Conservation (phyloP, 2,888 invertebrate species). For the Ormia ochracea region DNA sequence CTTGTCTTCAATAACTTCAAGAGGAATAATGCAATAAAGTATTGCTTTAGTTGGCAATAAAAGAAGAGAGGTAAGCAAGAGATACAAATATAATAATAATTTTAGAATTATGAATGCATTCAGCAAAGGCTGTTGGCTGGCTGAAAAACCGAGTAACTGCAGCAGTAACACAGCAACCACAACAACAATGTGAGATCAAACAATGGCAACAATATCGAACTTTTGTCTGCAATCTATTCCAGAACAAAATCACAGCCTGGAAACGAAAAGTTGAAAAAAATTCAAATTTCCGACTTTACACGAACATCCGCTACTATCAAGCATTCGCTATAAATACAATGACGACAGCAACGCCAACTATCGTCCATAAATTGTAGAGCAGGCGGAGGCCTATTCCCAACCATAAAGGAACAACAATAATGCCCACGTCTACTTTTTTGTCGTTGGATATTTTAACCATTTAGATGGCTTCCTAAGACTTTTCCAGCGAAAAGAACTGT, state of each 20-base stretch:
- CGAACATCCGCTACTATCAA: constrained; percentile 25
- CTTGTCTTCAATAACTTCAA: constrained; percentile 26
- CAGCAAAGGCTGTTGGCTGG: constrained; percentile 44
- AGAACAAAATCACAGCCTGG: not conserved
- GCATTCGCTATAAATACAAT: not conserved
- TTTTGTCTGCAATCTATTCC: no score
- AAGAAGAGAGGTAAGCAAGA: constrained; percentile 1
- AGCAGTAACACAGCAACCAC: constrained; percentile 1
- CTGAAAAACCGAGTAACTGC: constrained; percentile 10
- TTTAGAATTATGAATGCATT: constrained; percentile 62
- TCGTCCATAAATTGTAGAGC: constrained; percentile 10
- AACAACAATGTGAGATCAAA: not conserved
- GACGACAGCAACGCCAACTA: not conserved
- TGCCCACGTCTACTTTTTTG: constrained; percentile 12
- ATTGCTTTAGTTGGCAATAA: constrained; percentile 47
- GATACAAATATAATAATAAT: constrained; percentile 52
- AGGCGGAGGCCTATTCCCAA: constrained; percentile 7
- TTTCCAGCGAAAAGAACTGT: constrained; percentile 9
- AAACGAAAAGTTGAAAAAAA: constrained; percentile 35
- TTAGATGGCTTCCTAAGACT: constrained; percentile 28
- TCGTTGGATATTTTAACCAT: constrained; percentile 24
- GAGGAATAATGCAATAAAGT: constrained; percentile 50
- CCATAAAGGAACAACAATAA: constrained; percentile 7
- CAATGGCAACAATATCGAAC: constrained; percentile 9
- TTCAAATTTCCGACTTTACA: constrained; percentile 53